phyloP scores from a whole-genome alignment of 35 echinoderm and acorn worm genomes.

The Ophiothrix spiculata region DNA sequence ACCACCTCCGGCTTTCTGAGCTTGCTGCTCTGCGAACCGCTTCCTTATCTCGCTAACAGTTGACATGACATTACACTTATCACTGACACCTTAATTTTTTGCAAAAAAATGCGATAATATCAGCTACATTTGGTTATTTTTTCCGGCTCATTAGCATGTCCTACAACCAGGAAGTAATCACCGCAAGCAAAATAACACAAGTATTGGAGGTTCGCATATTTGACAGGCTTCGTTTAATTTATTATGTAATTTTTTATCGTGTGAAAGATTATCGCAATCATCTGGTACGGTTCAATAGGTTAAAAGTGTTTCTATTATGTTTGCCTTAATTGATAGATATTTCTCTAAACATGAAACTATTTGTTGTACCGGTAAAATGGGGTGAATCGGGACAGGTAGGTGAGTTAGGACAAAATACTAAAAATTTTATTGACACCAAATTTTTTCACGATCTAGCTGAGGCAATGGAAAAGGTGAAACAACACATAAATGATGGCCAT shows the following conservation, averaged over 20 bases:
- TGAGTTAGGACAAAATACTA: no score
- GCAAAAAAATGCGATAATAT: neutral
- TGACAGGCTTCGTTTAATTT: neutral
- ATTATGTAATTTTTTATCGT: no score
- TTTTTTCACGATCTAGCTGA: no score
- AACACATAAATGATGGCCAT: no score
- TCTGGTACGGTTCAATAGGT: neutral
- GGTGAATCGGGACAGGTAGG: no score
- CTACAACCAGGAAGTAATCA: slow-evolving; percentile 1
- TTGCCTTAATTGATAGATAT: no score
- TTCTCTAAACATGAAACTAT: no score
- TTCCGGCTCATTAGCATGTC: neutral
- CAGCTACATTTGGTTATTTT: neutral
- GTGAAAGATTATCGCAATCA: neutral
- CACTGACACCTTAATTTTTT: neutral
- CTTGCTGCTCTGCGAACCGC: neutral
- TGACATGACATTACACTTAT: neutral
- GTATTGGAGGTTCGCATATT: neutral
- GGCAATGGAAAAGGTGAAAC: no score
- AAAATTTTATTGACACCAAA: no score
- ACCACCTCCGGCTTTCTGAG: neutral
- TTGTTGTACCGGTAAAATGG: no score
- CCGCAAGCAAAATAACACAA: slow-evolving; percentile 3
- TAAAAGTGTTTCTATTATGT: neutral
- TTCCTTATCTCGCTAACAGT: neutral